These are phyloP conservation scores for Heterotilapia buettikoferi DNA, from an alignment of 2,113 vertebrate genomes.

Conservation along the genomic window DNA sequence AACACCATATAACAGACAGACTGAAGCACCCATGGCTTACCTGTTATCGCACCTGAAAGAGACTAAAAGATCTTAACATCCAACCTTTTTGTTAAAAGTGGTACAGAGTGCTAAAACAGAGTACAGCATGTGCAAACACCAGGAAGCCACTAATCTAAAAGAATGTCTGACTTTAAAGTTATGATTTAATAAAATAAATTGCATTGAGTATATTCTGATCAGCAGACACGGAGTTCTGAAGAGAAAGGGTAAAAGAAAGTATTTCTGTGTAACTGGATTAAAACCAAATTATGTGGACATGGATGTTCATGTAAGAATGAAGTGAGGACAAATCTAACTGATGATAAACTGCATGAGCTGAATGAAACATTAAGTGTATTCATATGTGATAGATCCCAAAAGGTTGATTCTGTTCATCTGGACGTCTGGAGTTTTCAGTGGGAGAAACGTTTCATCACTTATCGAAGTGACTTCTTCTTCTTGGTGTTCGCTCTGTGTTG, in stretches of 20 bases:
- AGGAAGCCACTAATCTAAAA: not conserved
- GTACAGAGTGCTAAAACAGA: not conserved
- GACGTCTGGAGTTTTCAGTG: not conserved
- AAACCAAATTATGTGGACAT: not conserved
- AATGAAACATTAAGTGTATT: not conserved
- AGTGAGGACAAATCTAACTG: not conserved
- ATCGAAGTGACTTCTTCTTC: not conserved
- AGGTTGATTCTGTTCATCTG: not conserved
- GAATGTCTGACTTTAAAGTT: not conserved
- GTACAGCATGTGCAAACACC: not conserved
- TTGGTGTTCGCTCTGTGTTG: not conserved
- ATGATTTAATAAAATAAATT: not conserved
- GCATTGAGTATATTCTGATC: not conserved
- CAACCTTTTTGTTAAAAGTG: not conserved
- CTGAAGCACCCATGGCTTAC: not conserved
- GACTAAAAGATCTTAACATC: not conserved
- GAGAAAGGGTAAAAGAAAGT: not conserved
- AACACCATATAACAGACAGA: not conserved
- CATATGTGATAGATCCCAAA: not conserved
- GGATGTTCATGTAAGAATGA: not conserved
- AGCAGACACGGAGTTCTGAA: not conserved
- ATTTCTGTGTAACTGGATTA: not conserved
- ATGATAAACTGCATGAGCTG: not conserved
- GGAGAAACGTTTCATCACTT: not conserved
- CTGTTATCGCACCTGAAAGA: accelerated